Conservation (phyloP, 2,113 vertebrate species). For the Aplodontia rufa region DNA sequence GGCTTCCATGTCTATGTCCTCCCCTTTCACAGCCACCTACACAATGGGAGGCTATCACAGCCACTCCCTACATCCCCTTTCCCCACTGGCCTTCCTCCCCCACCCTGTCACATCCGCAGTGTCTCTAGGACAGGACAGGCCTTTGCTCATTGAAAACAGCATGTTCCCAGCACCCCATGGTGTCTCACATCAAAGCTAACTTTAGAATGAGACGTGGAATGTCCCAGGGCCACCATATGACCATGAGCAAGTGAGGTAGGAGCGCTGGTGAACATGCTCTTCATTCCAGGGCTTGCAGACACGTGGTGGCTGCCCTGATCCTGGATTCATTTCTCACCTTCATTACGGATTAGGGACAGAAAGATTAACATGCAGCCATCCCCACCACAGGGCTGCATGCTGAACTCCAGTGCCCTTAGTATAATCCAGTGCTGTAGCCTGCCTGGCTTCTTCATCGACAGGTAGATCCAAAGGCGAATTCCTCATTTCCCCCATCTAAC, state of each 20-base stretch:
- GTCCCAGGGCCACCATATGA: accelerated
- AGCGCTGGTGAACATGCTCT: neutral
- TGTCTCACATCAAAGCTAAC: neutral
- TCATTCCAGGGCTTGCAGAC: accelerated
- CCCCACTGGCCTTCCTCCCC: neutral
- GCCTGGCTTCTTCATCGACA: neutral
- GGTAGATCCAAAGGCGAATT: neutral
- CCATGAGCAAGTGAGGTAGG: neutral
- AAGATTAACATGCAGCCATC: no score
- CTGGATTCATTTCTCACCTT: neutral
- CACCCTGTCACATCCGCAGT: neutral
- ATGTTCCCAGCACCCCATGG: neutral
- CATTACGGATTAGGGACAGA: neutral
- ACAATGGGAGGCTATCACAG: neutral
- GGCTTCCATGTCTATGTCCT: neutral
- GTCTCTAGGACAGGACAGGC: neutral
- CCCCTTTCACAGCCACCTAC: neutral
- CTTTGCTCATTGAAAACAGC: neutral
- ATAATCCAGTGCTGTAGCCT: neutral
- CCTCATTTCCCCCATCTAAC: neutral
- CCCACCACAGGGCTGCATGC: neutral
- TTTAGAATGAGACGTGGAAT: neutral
- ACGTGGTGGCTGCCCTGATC: neutral
- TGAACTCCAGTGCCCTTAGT: neutral
- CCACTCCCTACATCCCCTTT: neutral